Base-by-base conservation (phyloP, 2,113 vertebrate genomes). In the Rhombomys opimus region DNA sequence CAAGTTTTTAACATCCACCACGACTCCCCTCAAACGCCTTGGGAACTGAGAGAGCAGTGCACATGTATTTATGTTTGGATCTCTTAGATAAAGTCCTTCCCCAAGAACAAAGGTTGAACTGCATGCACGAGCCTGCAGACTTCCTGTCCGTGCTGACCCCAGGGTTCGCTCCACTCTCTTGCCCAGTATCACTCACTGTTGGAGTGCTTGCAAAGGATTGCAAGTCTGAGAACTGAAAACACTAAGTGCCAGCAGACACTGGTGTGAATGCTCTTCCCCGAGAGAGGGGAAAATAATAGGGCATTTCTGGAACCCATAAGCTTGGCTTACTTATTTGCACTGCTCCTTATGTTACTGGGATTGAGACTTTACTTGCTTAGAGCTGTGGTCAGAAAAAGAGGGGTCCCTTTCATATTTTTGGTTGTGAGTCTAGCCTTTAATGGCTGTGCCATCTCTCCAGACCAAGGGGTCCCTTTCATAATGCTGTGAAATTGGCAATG, bases 1-100 rank as follows among this genome's bases (percentile, higher is more conserved):
- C 46, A 96, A 61, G 50, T 80, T 94, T 77, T 93, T 78, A 89
- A 97, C 59, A 95, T 77, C 92, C 87, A 27, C 84, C 57, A 13
- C 70, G 91, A 38, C 65, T 41, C 73, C n/a, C 35, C 57, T 50
- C 6, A 41, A 46, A 41, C 84, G 90, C 72, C 87, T 91, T 89
- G 73, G 75, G 80, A 95, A 76, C 46, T 90, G 84, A 77, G 12
- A 92, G 89, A 54, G 30, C 68, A 54, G 50, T 94, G 94, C 95
- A 96, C 38, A 75, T n/a, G n/a, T 54, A 65, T 41, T 81, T 82
- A 63, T 87, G 46, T 90, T 89, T 93, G 90, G 63, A 87, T 95
- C 90, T 76, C 11, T 78, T 70, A 20, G 61, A 89, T n/a, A 91
- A 90, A 93, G 88, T 38, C n/a, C 23, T 91, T 50, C 54, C 52